Evolutionary conservation across 1,140 invertebrate genomes (phyloP), one percentile per base, ranked within the genome.

Genomic region (Papilio xuthus): DNA sequence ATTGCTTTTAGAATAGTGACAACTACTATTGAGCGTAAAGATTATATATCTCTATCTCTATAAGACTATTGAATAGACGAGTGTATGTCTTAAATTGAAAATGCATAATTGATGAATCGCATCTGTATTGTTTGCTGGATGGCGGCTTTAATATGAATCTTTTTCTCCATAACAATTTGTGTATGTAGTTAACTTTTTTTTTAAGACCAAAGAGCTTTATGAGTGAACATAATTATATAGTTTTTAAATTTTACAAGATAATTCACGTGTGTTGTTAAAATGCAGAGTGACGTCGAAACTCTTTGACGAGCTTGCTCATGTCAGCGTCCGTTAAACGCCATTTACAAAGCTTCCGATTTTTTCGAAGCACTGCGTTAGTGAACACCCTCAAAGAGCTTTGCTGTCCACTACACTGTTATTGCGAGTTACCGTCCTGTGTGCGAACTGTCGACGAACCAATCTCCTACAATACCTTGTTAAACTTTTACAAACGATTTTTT

Each of bases 381-480:
- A 78, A 85, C 80, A 71, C 28, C 84, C 69, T 91, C 90, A 92
- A 90, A 92, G 87, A 83, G 89, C 91, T 91, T 90, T 91, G 87
- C 81, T 86, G 90, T 91, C 89, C 73, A 78, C 73, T 73, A 82
- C 90, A 90, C 76, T 80, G 85, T 85, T 85, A 84, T 80, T 84
- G 80, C 80, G 78, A 80, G 85, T 82, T 78, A 82, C 76, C 63
- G 18, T 53, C 23, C 75, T 81, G 79, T 70, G 50, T 53, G n/a
- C 77, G 28, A 53, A 56, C 72, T 75, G 18, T 75, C 72, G 28
- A 53, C 26, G 9, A 75, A 32, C 72, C 47, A 28, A 41, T 70
- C 69, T 37, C 15, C n/a, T 41, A 42, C 28, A 67, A 28, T 67
- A 10, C 32, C 69, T 70, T 70, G 69, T 41, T 70, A 41, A 6